Evolutionary conservation across 2,888 invertebrate species (phyloP), one percentile per base, ranked within the genome.

Genomic region (Andrena haemorrhoa): DNA sequence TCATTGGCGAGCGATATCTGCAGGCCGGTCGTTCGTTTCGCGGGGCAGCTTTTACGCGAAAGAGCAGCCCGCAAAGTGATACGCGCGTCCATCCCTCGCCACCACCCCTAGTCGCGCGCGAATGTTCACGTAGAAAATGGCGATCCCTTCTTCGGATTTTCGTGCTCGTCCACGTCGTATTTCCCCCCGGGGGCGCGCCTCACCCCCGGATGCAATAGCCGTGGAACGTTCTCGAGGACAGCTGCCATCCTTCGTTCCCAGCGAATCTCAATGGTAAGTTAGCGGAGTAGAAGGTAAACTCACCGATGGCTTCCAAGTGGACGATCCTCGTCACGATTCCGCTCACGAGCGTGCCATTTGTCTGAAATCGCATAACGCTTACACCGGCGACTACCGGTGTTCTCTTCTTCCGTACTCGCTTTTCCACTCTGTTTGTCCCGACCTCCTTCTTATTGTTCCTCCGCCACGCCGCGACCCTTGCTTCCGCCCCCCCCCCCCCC

Each of bases 291-390:
- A 86, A 78, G 79, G 83, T 87, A 86, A 85, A 87, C 83, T 86
- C 79, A 74, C 58, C 85, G 85, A 86, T 82, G 75, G 84, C 78
- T 84, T 76, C 79, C 82, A 72, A 84, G 84, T 86, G 86, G 84
- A 86, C 86, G 75, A 63, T 72, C 70, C 83, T 75, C 74, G 81
- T 86, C 86, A 77, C 80, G 83, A 86, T 86, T 86, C 85, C 76
- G 86, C 87, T 85, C 89, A 87, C 89, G 87, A 83, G 75, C 83
- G 84, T 84, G 85, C 87, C 87, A 89, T 90, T 89, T 89, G 89
- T 90, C 89, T 89, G 86, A 90, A 89, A 90, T 90, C 89, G 90
- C 89, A 88, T 88, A 86, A 88, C 88, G 88, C 86, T 88, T 87
- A 86, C 83, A 86, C 81, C 84, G 84, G 82, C 56, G 56, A 56